Percentiles rank a stretch among this genome's conserved stretches.
These are phyloP conservation scores for Sardinella longiceps DNA, from an alignment of 2,797 vertebrate genomes.

Conservation along the genomic window DNA sequence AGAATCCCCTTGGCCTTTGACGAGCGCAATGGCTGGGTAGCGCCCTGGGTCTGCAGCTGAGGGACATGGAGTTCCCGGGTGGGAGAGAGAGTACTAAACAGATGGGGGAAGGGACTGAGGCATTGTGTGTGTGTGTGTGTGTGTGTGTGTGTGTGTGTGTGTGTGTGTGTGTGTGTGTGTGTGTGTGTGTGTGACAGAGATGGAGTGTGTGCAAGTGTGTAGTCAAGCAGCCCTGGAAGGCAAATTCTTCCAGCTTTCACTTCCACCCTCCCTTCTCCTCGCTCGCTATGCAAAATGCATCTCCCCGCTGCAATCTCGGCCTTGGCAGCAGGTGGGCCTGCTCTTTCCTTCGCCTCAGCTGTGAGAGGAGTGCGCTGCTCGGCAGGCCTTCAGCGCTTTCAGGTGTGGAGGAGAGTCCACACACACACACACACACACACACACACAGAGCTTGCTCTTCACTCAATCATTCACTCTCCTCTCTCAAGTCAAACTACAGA, in stretches of 20 bases:
- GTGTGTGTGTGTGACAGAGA: not conserved
- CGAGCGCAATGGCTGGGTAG: not conserved
- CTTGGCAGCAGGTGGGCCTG: slow-evolving; percentile 20
- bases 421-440: not conserved
- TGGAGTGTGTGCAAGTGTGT: not conserved
- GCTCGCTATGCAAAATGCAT: not conserved
- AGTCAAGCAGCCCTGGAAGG: not conserved
- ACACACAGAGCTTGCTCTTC: not conserved
- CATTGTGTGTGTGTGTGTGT: no score
- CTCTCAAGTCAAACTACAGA: not conserved
- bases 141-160: not conserved
- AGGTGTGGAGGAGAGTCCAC: not conserved
- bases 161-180: not conserved
- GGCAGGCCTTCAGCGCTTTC: not conserved
- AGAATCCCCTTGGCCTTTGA: slow-evolving; percentile 17
- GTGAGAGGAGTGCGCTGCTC: not conserved
- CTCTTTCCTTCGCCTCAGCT: not conserved
- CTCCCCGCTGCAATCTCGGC: not conserved
- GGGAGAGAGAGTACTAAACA: not conserved
- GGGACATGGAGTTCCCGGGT: not conserved
- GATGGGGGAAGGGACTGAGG: not conserved
- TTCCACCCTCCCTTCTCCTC: not conserved
- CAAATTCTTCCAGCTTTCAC: not conserved
- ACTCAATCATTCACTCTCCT: not conserved
- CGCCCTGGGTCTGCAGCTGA: not conserved